These are phyloP conservation scores for Lasiurus borealis DNA, from an alignment of 2,113 vertebrate genomes.

Conservation along the genomic window DNA sequence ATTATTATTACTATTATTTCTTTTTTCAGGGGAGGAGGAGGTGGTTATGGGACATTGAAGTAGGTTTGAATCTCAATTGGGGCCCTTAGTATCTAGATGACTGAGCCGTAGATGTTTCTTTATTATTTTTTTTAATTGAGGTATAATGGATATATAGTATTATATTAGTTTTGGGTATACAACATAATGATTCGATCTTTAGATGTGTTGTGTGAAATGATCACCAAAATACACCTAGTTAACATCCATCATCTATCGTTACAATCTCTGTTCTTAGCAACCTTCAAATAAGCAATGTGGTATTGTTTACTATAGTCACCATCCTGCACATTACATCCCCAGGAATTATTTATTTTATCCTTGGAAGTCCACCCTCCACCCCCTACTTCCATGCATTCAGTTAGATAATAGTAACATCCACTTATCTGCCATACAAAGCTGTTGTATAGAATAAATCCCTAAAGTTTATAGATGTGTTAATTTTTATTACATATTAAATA, in stretches of 20 bases:
- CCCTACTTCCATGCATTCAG: not conserved
- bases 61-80: not conserved
- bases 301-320: no score
- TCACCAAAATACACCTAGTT: not conserved
- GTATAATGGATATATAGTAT: not conserved
- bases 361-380: no score
- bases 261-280: not conserved
- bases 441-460: not conserved
- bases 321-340: not conserved
- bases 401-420: not conserved
- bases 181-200: not conserved
- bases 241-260: not conserved
- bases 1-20: not conserved
- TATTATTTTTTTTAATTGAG: not conserved
- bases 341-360: not conserved
- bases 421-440: not conserved
- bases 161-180: not conserved
- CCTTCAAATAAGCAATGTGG: not conserved
- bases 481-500: slow-evolving; percentile 27
- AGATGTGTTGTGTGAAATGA: not conserved
- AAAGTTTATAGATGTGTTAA: not conserved
- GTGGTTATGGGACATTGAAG: not conserved
- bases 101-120: not conserved
- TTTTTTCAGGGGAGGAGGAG: not conserved
- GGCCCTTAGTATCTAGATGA: not conserved